A percentile compares a stretch with the other conserved stretches of the same genome.
Evolutionary conservation across 2,888 invertebrate genomes (phyloP).

Genomic region (Trachelus tabidus): DNA sequence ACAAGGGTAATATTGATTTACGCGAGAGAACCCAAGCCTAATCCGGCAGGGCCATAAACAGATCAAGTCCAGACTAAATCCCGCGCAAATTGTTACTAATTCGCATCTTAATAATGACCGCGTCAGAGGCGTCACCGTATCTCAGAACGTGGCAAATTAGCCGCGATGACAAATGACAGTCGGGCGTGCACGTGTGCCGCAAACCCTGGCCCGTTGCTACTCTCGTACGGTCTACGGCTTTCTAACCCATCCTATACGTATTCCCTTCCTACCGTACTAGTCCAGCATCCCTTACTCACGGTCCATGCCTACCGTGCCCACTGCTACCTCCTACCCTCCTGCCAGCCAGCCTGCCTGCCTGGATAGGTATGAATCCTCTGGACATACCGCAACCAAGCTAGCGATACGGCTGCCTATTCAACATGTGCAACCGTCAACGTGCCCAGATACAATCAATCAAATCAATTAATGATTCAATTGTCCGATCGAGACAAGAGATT

Average conservation of each 20-base stretch:
- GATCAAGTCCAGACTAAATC: slow-evolving; percentile 64
- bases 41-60: slow-evolving; percentile 64
- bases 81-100: slow-evolving; percentile 67
- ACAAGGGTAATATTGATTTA: slow-evolving; percentile 61
- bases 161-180: slow-evolving; percentile 64
- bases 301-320: slow-evolving; percentile 13
- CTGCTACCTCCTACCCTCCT: slow-evolving; percentile 15
- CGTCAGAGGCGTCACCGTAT: slow-evolving; percentile 66
- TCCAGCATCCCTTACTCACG: background rate
- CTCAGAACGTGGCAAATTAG: slow-evolving; percentile 67
- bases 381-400: slow-evolving; percentile 47
- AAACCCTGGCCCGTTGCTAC: slow-evolving; percentile 18
- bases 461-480: slow-evolving; percentile 63
- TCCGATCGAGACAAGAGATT: slow-evolving; percentile 32
- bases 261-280: background rate
- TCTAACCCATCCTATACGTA: slow-evolving; percentile 25
- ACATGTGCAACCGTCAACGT: slow-evolving; percentile 62
- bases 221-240: slow-evolving; percentile 19
- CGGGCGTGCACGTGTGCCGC: slow-evolving; percentile 41
- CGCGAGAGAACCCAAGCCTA: slow-evolving; percentile 53
- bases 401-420: slow-evolving; percentile 58
- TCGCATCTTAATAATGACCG: slow-evolving; percentile 67
- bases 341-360: background rate
- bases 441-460: slow-evolving; percentile 60
- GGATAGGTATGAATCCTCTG: slow-evolving; percentile 51